Percentiles rank a stretch among this genome's conserved stretches.
Conservation (phyloP, 2,888 invertebrate species). For the Pseudococcus jackbeardsleyi region DNA sequence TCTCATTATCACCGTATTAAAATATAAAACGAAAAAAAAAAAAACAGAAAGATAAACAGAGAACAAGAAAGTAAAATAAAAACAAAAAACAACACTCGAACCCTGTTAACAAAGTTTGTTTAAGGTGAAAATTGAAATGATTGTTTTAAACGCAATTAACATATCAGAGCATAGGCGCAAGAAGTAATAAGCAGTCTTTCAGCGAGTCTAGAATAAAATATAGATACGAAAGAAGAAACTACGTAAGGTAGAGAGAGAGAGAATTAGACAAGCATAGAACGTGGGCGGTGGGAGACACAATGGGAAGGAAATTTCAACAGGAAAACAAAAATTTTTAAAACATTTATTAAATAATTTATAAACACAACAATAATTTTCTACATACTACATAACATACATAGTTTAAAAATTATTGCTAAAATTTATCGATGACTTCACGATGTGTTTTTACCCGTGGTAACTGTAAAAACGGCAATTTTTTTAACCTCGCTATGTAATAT, state of each 20-base stretch:
- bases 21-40: not conserved
- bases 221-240: not conserved
- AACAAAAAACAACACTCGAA: slow-evolving; percentile 6
- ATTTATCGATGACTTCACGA: slow-evolving; percentile 25
- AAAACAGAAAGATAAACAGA: not conserved
- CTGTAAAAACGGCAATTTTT: not conserved
- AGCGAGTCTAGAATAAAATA: not conserved
- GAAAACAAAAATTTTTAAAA: slow-evolving; percentile 58
- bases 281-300: not conserved
- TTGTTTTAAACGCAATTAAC: slow-evolving; percentile 38
- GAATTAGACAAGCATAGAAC: not conserved
- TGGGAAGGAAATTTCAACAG: slow-evolving; percentile 22
- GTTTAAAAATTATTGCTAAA: slow-evolving; percentile 63
- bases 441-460: slow-evolving; percentile 60
- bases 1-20: slow-evolving; percentile 26
- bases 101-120: slow-evolving; percentile 42
- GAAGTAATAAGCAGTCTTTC: not conserved
- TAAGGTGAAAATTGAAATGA: not conserved
- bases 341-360: slow-evolving; percentile 58
- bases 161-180: slow-evolving; percentile 14
- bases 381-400: slow-evolving; percentile 63
- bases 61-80: not conserved
- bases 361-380: slow-evolving; percentile 58
- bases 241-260: not conserved
- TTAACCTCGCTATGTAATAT: no score